A percentile compares a stretch with the other conserved stretches of the same genome.
phyloP scores from a whole-genome alignment of 2,113 vertebrate species.

The Embiotoca jacksoni region DNA sequence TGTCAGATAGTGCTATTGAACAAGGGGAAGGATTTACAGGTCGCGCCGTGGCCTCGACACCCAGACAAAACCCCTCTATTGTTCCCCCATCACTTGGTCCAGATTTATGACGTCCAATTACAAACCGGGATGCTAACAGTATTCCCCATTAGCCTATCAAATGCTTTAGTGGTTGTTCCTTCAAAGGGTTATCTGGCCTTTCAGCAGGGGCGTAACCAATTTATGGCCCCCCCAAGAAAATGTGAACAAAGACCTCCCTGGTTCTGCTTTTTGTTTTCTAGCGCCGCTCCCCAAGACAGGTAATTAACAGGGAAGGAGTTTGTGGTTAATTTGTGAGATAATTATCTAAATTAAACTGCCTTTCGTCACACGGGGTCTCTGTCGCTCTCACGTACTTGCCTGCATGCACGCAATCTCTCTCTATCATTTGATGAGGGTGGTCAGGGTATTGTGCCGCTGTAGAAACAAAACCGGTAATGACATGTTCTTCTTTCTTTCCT shows the following conservation, averaged over 20 bases:
- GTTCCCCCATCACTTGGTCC: constrained; percentile 86
- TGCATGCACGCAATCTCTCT: constrained; percentile 42
- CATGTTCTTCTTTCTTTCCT: constrained; percentile 68
- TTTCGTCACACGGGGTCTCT: constrained; percentile 54
- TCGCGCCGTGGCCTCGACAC: constrained; percentile 81
- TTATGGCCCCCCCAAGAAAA: constrained; percentile 71
- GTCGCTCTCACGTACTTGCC: constrained; percentile 28
- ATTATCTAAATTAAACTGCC: constrained; percentile 84
- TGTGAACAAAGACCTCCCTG: constrained; percentile 75
- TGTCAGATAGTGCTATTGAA: constrained; percentile 91
- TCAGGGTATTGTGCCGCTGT: constrained; percentile 68
- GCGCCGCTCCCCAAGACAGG: constrained; percentile 72
- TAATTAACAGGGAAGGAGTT: constrained; percentile 80
- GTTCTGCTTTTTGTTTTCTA: constrained; percentile 73
- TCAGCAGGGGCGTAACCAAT: constrained; percentile 75
- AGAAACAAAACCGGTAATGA: constrained; percentile 74
- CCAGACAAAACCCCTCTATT: constrained; percentile 88
- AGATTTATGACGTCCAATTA: constrained; percentile 93
- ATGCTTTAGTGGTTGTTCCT: constrained; percentile 85
- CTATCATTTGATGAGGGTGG: constrained; percentile 66
- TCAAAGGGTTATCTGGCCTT: constrained; percentile 84
- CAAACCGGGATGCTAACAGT: constrained; percentile 84
- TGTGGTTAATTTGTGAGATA: constrained; percentile 82
- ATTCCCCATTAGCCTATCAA: constrained; percentile 90
- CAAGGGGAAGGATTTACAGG: constrained; percentile 89